A percentile compares a stretch with the other conserved stretches of the same genome.
phyloP scores from a whole-genome alignment of 2,797 vertebrate species.

The Malurus leucopterus region DNA sequence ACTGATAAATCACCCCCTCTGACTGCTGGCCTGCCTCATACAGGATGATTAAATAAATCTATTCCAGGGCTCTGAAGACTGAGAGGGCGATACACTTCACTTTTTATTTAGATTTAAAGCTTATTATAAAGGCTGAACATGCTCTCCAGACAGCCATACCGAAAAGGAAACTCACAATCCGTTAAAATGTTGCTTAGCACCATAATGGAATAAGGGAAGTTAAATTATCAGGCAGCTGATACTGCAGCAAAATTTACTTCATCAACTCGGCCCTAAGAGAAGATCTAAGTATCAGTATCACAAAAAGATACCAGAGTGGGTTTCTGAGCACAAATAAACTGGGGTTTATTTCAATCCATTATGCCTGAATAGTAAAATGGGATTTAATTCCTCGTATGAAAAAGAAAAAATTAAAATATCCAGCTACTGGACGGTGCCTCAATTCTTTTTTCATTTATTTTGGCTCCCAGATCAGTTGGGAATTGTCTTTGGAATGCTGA shows the following conservation, averaged over 20 bases:
- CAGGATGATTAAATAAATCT: conserved; percentile 45
- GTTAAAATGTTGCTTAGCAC: conserved; percentile 29
- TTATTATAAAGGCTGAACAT: neutral
- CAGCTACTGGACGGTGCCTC: neutral
- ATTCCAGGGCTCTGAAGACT: conserved; percentile 10
- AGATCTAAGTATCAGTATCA: neutral
- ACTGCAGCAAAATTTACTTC: neutral
- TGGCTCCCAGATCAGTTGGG: neutral
- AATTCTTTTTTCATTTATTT: neutral
- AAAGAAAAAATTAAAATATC: neutral
- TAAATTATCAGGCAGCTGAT: conserved; percentile 17
- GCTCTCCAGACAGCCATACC: conserved; percentile 34
- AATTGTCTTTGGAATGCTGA: neutral
- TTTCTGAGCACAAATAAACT: neutral
- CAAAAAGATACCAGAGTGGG: neutral
- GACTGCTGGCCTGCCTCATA: conserved; percentile 11
- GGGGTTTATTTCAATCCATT: neutral
- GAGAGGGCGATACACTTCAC: conserved; percentile 6
- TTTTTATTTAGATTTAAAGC: conserved; percentile 52
- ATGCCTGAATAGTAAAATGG: neutral
- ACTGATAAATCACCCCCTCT: neutral
- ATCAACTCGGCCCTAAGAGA: neutral
- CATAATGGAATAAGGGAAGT: neutral
- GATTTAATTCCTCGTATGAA: neutral
- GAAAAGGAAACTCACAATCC: conserved; percentile 11